Conservation (phyloP, 2,113 vertebrate species). For the Macaca nemestrina region DNA sequence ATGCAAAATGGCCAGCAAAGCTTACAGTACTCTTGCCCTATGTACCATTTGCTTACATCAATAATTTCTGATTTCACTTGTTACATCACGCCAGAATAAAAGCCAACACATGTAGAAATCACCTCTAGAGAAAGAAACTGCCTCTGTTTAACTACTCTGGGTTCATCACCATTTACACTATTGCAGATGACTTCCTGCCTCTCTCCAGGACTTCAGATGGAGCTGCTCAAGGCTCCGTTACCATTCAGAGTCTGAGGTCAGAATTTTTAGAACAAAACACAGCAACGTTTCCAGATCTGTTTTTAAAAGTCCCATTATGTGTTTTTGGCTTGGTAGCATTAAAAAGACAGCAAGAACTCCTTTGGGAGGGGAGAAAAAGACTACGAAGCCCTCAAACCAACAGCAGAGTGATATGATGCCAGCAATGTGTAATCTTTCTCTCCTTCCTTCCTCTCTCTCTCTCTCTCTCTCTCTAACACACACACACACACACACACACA, state of each 20-base stretch:
- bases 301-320: background rate
- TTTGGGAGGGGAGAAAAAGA: background rate
- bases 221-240: background rate
- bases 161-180: background rate
- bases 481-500: background rate
- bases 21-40: background rate
- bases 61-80: background rate
- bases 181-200: background rate
- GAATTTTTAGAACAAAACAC: constrained; percentile 10
- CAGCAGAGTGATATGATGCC: background rate
- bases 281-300: background rate
- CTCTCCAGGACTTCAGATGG: background rate
- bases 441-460: background rate
- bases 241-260: background rate
- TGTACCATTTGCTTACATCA: background rate
- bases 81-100: background rate
- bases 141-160: background rate
- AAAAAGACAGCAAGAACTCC: background rate
- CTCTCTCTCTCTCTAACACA: background rate
- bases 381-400: background rate
- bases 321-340: background rate
- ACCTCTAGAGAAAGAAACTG: background rate
- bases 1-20: background rate
- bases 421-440: background rate
- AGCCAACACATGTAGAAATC: background rate